Evolutionary conservation across 2,113 vertebrate species (phyloP), one percentile per base, ranked within the genome.

Genomic region (Harpagus bidentatus): DNA sequence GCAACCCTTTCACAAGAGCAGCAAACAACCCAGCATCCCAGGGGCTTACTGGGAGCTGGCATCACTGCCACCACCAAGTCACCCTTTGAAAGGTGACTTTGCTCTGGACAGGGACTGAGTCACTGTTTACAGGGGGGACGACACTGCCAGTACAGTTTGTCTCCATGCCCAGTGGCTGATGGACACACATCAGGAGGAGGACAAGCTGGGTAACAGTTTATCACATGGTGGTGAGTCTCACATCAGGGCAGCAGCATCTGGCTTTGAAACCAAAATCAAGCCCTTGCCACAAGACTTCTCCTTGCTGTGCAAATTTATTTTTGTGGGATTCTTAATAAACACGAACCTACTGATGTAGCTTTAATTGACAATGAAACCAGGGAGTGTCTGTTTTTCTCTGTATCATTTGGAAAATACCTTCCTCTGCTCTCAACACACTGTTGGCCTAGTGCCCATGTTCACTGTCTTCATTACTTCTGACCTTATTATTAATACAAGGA

Each of bases 351-450:
- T 42, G 40, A 15, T 25, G 5, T 18, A 55, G 42, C 28, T 90
- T 83, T 77, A 71, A 69, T 2, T 66, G 82, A 73, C 76, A 76
- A 2, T 28, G 48, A 84, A 93, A 43, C 8, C 69, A 86, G 83
- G 88, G 69, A 91, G 90, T 62, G 82, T 63, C 56, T 92, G 63
- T 7, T 83, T 70, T 74, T 25, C 63, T 40, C 72, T 67, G 29
- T 25, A 34, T 22, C 55, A 38, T 50, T 62, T 82, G 95, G 87
- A 93, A 97, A 95, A 94, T 86, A 88, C 90, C 97, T 80, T 90
- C 71, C 82, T 79, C 62, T 94, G 74, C 79, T 66, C 93, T 70
- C 71, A 86, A 10, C 63, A 47, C 26, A 6, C 52, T 8, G 25
- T 38, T 96, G 90, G 90, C 66, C 53, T 6, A 16, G 42, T 38